A percentile compares a stretch with the other conserved stretches of the same genome.
Conservation (phyloP, 2,113 vertebrate species). For the Pelobates fuscus region DNA sequence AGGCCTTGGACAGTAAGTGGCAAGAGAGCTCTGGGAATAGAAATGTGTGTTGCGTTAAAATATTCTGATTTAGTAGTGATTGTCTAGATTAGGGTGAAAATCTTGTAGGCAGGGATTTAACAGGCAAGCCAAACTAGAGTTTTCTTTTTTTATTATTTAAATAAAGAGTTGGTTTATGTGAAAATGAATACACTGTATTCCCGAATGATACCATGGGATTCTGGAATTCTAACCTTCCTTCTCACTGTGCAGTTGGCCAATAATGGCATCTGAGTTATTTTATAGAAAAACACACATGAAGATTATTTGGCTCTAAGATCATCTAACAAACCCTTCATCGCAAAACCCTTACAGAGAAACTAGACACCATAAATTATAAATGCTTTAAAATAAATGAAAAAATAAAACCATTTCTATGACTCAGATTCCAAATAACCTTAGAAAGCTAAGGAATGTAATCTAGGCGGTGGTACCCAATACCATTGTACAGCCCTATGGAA, state of each 20-base stretch:
- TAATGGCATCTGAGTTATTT: background rate
- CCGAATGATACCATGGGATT: background rate
- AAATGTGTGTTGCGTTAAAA: background rate
- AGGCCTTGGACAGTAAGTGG: constrained; percentile 14
- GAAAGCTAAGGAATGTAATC: no score
- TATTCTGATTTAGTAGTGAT: background rate
- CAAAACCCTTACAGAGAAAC: background rate
- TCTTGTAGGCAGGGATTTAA: background rate
- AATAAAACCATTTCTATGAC: background rate
- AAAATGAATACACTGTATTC: constrained; percentile 22
- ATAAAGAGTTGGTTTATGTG: constrained; percentile 1
- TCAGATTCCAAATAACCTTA: background rate
- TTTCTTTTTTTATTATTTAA: background rate
- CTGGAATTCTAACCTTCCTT: background rate
- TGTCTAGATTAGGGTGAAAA: background rate
- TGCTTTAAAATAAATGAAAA: no score
- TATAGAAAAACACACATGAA: background rate
- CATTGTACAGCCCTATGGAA: no score
- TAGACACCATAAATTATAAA: background rate
- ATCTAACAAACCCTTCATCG: background rate
- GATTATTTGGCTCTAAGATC: background rate
- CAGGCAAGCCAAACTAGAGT: constrained; percentile 24
- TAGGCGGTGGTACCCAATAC: no score
- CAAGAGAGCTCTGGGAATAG: constrained; percentile 2
- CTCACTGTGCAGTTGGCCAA: background rate